Conservation (phyloP, 30 jellyfish, hydroid and myxozoan species). For the Nemopilema nomurai region DNA sequence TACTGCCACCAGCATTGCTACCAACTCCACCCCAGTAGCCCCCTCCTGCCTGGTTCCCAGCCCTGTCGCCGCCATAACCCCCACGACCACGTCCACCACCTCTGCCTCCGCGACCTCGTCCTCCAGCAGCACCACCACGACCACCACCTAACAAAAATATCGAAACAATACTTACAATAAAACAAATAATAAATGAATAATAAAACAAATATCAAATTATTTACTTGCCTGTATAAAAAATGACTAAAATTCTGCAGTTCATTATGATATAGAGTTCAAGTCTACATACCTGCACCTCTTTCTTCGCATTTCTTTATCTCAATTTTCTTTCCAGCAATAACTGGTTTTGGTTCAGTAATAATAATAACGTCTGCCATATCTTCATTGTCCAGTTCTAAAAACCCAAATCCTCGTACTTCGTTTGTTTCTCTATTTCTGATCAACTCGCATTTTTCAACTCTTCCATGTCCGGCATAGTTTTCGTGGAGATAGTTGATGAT, state of each 20-base stretch:
- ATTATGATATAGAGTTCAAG: not conserved
- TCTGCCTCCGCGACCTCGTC: conserved; percentile 37
- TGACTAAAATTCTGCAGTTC: no score
- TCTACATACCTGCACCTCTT: conserved; percentile 40
- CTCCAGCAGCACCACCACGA: conserved; percentile 30
- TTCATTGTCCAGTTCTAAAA: conserved; percentile 67
- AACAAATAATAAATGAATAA: no score
- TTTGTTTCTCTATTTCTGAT: conserved; percentile 78
- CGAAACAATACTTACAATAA: not conserved
- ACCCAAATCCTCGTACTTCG: conserved; percentile 79
- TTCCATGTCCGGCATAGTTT: conserved; percentile 72
- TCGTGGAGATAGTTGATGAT: conserved; percentile 54
- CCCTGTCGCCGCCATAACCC: conserved; percentile 68
- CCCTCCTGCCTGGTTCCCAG: conserved; percentile 43
- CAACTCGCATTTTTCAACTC: conserved; percentile 73
- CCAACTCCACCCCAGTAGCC: conserved; percentile 58
- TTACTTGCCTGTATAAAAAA: no score
- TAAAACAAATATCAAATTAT: no score
- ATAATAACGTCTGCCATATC: conserved; percentile 88
- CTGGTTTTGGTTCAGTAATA: conserved; percentile 71
- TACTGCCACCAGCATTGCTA: conserved; percentile 43
- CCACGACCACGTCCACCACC: conserved; percentile 63
- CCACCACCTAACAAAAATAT: conserved; percentile 47
- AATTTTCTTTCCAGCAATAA: conserved; percentile 68
- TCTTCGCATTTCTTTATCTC: conserved; percentile 82